Conservation (phyloP, 1,140 invertebrate genomes). For the Eurytemora carolleeae region DNA sequence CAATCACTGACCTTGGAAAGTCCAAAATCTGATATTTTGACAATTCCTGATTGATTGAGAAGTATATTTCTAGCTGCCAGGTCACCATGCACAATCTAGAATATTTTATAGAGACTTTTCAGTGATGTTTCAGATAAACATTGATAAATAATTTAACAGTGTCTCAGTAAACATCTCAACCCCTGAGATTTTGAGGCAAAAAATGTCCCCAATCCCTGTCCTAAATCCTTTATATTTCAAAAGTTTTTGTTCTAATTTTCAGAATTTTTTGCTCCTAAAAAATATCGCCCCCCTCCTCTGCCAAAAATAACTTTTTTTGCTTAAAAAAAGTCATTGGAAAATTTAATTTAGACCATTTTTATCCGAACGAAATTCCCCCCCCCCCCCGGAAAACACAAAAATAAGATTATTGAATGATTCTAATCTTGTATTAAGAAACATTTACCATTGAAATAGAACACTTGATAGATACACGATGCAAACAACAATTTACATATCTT, state of each 20-base stretch:
- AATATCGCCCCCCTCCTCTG: too few relatives aligned
- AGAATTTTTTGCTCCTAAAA: too few relatives aligned
- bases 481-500: background rate
- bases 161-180: background rate
- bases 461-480: too few relatives aligned
- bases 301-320: too few relatives aligned
- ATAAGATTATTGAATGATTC: background rate
- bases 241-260: too few relatives aligned
- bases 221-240: too few relatives aligned
- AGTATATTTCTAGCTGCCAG: conserved; percentile 17
- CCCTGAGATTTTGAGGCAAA: background rate
- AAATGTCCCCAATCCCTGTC: too few relatives aligned
- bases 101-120: background rate
- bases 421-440: too few relatives aligned
- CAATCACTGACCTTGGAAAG: conserved; percentile 6
- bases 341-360: background rate
- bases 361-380: background rate
- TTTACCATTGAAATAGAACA: too few relatives aligned
- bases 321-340: background rate
- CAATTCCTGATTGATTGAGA: background rate
- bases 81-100: conserved; percentile 15
- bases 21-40: conserved; percentile 17
- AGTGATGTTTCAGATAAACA: background rate
- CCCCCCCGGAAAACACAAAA: background rate
- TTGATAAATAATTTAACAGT: background rate